phyloP scores from a whole-genome alignment of 53 echinoderm and acorn worm species.

The Hippasteria phrygiana region DNA sequence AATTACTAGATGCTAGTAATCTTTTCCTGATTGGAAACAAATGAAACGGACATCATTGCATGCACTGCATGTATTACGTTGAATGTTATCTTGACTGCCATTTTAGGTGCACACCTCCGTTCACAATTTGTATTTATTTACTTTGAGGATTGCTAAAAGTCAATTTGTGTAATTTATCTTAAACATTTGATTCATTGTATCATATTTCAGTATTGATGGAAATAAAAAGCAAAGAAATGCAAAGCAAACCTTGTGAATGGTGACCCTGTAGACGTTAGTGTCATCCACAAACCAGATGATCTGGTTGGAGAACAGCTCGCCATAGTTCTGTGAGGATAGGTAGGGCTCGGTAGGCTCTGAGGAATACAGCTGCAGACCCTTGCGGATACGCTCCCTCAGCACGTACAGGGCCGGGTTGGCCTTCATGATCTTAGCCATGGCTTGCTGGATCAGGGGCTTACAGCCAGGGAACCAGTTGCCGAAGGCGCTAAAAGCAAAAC shows the following conservation, averaged over 20 bases:
- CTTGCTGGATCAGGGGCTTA: slow-evolving; percentile 98
- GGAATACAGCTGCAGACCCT: slow-evolving; percentile 99
- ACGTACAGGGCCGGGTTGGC: slow-evolving; percentile 98
- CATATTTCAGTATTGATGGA: too few relatives aligned
- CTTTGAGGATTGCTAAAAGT: too few relatives aligned
- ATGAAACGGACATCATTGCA: too few relatives aligned
- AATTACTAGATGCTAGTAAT: too few relatives aligned
- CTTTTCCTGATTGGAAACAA: too few relatives aligned
- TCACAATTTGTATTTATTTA: too few relatives aligned
- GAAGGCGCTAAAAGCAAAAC: slow-evolving; percentile 82
- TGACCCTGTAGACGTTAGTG: slow-evolving; percentile 98
- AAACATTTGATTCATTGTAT: too few relatives aligned
- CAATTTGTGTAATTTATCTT: too few relatives aligned
- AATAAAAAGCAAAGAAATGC: too few relatives aligned
- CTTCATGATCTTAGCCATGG: slow-evolving; percentile 99
- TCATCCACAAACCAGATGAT: slow-evolving; percentile 99
- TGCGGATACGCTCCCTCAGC: slow-evolving; percentile 95
- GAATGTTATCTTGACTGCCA: too few relatives aligned
- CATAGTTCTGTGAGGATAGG: slow-evolving; percentile 99
- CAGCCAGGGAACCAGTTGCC: slow-evolving; percentile 99
- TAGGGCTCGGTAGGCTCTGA: slow-evolving; percentile 98
- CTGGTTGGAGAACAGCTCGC: slow-evolving; percentile 99
- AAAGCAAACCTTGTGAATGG: slow-evolving; percentile 91
- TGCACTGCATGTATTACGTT: too few relatives aligned
- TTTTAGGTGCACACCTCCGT: too few relatives aligned